Conservation (phyloP, 1,140 invertebrate species). For the Brachionus paranguensis region DNA sequence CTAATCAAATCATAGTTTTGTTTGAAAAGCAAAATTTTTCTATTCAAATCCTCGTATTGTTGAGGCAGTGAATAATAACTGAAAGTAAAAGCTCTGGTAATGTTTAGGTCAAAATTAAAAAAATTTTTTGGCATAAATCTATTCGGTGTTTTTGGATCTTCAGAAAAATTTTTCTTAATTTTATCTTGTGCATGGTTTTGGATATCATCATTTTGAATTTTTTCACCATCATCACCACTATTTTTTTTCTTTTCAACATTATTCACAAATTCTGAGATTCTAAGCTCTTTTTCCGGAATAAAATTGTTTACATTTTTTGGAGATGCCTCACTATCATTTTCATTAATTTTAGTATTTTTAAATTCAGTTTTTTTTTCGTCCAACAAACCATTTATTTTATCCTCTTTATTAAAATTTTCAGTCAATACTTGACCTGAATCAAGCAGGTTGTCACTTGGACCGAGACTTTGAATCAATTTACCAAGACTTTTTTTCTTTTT, state of each 20-base stretch:
- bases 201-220: not conserved
- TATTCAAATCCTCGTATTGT: not conserved
- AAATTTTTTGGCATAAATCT: not conserved
- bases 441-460: not conserved
- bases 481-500: slow-evolving; percentile 4
- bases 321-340: no score
- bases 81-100: not conserved
- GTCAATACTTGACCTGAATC: not conserved
- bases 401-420: not conserved
- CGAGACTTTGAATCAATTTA: not conserved
- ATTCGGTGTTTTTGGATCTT: not conserved
- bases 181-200: not conserved
- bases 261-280: no score
- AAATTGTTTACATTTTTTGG: no score
- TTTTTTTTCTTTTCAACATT: not conserved
- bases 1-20: not conserved
- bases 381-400: not conserved
- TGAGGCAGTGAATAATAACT: not conserved
- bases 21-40: not conserved
- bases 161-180: not conserved
- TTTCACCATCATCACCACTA: not conserved
- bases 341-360: no score
- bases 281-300: no score
- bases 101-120: not conserved
- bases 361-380: no score